These are phyloP conservation scores for Halcyon chelicuti DNA, from an alignment of 2,797 vertebrate species.

Conservation along the genomic window DNA sequence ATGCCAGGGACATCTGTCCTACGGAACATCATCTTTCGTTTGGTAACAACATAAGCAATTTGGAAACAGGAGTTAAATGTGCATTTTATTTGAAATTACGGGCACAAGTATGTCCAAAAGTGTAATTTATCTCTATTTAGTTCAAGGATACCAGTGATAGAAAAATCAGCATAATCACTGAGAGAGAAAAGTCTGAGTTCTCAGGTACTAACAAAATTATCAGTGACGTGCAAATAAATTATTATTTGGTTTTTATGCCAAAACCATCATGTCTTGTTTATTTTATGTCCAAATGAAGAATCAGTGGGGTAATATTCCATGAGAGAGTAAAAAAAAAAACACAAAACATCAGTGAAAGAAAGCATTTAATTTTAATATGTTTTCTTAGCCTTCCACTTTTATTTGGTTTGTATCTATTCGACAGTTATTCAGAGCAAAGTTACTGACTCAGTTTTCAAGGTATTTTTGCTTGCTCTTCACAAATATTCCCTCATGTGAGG, in stretches of 20 bases:
- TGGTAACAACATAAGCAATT: background rate
- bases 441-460: background rate
- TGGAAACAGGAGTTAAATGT: background rate
- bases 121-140: background rate
- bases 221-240: background rate
- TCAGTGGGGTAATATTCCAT: background rate
- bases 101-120: background rate
- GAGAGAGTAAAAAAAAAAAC: background rate
- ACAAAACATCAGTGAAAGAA: background rate
- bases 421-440: background rate
- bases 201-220: conserved; percentile 9
- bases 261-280: background rate
- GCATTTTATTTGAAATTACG: background rate
- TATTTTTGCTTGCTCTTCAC: background rate
- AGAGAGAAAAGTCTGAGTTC: background rate
- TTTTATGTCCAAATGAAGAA: background rate
- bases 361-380: background rate
- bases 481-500: background rate
- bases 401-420: background rate
- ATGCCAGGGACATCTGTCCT: background rate
- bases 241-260: background rate
- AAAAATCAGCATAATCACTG: background rate
- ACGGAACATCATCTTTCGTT: background rate
- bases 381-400: background rate
- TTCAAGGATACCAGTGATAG: background rate